phyloP scores from a whole-genome alignment of 92 coral and sea anemone species.

The Actinernus sp. region DNA sequence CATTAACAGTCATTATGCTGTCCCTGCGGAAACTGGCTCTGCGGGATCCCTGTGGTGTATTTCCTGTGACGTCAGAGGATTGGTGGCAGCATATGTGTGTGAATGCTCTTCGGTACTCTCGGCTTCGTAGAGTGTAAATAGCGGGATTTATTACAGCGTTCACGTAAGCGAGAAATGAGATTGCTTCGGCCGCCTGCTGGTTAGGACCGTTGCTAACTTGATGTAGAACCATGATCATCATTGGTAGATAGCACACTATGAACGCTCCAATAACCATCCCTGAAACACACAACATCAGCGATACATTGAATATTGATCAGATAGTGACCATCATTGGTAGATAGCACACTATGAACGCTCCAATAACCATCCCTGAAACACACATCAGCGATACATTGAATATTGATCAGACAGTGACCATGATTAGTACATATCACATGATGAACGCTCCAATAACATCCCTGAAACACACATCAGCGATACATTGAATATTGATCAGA shows the following conservation, averaged over 20 bases:
- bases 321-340: too few relatives aligned
- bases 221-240: slow-evolving; percentile 39
- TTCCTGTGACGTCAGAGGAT: not conserved
- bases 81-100: not conserved
- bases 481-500: too few relatives aligned
- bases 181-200: slow-evolving; percentile 13
- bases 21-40: not conserved
- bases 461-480: too few relatives aligned
- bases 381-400: too few relatives aligned
- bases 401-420: too few relatives aligned
- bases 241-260: slow-evolving; percentile 65
- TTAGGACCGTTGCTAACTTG: slow-evolving; percentile 25
- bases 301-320: too few relatives aligned
- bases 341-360: too few relatives aligned
- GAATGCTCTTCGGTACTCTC: slow-evolving; percentile 55
- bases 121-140: slow-evolving; percentile 59
- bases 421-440: too few relatives aligned
- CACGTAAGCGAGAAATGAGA: slow-evolving; percentile 40
- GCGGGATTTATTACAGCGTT: slow-evolving; percentile 57
- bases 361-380: too few relatives aligned
- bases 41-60: too few relatives aligned
- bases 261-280: slow-evolving; percentile 72
- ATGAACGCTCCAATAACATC: too few relatives aligned
- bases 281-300: too few relatives aligned
- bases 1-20: not conserved